A percentile compares a stretch with the other conserved stretches of the same genome.
phyloP scores from a whole-genome alignment of 2,797 vertebrate genomes.

The Taenioides sp. region DNA sequence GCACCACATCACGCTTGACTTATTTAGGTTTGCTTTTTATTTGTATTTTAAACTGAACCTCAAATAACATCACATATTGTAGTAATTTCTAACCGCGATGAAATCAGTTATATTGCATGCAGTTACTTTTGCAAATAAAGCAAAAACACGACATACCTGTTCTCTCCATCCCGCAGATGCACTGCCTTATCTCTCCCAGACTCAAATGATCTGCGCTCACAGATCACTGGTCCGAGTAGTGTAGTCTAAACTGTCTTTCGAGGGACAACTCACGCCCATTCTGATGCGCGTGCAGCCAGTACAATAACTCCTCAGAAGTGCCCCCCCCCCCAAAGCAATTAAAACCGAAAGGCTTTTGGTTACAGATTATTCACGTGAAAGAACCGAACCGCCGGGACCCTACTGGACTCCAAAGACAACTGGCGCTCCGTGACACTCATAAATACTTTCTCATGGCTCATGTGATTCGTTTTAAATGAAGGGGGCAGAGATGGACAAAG shows the following conservation, averaged over 20 bases:
- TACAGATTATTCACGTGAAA: slow-evolving; percentile 61
- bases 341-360: slow-evolving; percentile 59
- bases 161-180: slow-evolving; percentile 78
- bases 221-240: slow-evolving; percentile 71
- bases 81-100: background rate
- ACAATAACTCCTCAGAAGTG: slow-evolving; percentile 54
- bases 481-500: slow-evolving; percentile 31
- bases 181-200: slow-evolving; percentile 63
- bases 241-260: slow-evolving; percentile 80
- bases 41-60: background rate
- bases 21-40: background rate
- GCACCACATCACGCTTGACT: background rate
- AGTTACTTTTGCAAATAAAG: slow-evolving; percentile 23
- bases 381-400: slow-evolving; percentile 33
- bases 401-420: slow-evolving; percentile 49
- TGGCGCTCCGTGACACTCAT: slow-evolving; percentile 46
- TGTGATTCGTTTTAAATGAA: slow-evolving; percentile 56
- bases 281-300: slow-evolving; percentile 71
- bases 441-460: slow-evolving; percentile 42
- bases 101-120: background rate
- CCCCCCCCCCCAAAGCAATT: slow-evolving; percentile 35
- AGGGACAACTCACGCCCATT: slow-evolving; percentile 83
- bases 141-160: slow-evolving; percentile 80
- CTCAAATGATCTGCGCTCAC: slow-evolving; percentile 77
- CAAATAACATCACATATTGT: slow-evolving; percentile 17